Evolutionary conservation across 1,140 invertebrate species (phyloP).

Genomic region (Andrena cerasifolii): DNA sequence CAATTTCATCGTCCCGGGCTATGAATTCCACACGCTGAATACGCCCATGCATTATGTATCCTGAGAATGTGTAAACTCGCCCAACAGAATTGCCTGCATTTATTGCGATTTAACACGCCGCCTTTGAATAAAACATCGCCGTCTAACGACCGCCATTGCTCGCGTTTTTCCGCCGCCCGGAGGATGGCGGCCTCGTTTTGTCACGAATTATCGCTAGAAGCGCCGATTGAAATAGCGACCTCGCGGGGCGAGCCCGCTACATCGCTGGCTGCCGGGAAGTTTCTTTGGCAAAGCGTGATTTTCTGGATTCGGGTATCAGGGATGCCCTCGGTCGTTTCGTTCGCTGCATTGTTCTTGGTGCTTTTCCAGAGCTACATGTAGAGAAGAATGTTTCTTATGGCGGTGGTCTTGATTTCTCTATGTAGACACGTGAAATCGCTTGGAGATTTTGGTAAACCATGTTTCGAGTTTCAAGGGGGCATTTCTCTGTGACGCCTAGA

Average conservation of each 20-base stretch:
- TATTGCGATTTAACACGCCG: conserved; percentile 38
- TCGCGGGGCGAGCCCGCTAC: neutral
- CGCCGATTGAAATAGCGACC: neutral
- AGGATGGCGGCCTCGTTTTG: neutral
- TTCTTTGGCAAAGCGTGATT: no score
- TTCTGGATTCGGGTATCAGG: no score
- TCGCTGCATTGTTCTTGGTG: no score
- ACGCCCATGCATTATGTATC: conserved; percentile 47
- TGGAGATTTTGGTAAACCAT: no score
- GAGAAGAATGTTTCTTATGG: no score
- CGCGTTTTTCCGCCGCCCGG: neutral
- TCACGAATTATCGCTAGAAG: neutral
- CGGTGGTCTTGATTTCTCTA: no score
- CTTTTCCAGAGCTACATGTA: no score
- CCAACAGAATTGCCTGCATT: conserved; percentile 46
- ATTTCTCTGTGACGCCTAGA: no score
- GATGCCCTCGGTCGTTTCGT: no score
- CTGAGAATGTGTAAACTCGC: conserved; percentile 43
- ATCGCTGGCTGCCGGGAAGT: no score
- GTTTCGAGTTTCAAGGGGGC: no score
- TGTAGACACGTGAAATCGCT: no score
- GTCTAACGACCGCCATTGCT: conserved; percentile 31
- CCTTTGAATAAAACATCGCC: conserved; percentile 44
- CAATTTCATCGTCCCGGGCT: conserved; percentile 43
- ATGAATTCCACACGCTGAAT: conserved; percentile 44